Percentiles rank a stretch among this genome's conserved stretches.
Conservation (phyloP, 1,140 invertebrate species). For the Leptonema lineaticorne region DNA sequence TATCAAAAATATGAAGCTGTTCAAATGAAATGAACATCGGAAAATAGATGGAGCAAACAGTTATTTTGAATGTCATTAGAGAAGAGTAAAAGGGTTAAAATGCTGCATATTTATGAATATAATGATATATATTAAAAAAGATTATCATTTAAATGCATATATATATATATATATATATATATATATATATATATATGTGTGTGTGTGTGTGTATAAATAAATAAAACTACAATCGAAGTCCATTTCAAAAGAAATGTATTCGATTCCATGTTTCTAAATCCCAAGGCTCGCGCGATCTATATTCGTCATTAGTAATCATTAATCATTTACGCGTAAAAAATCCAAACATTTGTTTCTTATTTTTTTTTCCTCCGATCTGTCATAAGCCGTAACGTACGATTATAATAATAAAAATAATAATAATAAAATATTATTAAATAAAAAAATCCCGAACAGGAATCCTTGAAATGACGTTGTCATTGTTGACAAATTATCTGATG, state of each 20-base stretch:
- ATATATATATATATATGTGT: background rate
- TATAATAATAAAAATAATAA: too few species aligned
- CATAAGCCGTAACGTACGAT: background rate
- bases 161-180: too few species aligned
- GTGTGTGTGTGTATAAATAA: background rate
- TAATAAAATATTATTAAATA: too few species aligned
- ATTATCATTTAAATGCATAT: too few species aligned
- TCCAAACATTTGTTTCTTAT: background rate
- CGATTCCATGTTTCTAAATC: background rate
- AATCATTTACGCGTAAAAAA: background rate
- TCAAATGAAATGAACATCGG: too few species aligned
- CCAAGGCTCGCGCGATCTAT: background rate
- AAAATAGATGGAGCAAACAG: too few species aligned
- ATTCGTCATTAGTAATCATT: background rate
- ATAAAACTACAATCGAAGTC: background rate
- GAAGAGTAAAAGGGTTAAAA: too few species aligned
- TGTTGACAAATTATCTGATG: constrained; percentile 2
- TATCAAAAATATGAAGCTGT: too few species aligned
- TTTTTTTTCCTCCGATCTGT: background rate
- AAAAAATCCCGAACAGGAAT: background rate
- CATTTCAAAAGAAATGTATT: background rate
- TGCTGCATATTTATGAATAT: too few species aligned
- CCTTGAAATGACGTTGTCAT: background rate
- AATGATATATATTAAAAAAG: too few species aligned
- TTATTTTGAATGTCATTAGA: too few species aligned